phyloP scores from a whole-genome alignment of 2,797 vertebrate genomes.

The Sorex maritimensis region DNA sequence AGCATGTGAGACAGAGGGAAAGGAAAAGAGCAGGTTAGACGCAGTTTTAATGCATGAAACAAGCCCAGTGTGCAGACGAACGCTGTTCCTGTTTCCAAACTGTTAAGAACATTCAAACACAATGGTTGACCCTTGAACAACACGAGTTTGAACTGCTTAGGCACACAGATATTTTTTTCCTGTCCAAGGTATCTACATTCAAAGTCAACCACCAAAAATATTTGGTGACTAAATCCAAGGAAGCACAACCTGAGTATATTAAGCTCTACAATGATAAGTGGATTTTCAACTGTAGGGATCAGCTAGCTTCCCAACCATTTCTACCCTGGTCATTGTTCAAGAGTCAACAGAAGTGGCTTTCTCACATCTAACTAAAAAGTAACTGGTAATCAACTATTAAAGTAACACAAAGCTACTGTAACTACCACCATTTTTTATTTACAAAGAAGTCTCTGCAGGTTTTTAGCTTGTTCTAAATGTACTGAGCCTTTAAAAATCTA shows the following conservation, averaged over 20 bases:
- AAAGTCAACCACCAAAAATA: neutral
- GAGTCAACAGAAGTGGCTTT: neutral
- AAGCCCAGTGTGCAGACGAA: conserved; percentile 79
- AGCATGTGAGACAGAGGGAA: conserved; percentile 90
- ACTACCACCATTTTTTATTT: neutral
- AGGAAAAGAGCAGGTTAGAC: conserved; percentile 90
- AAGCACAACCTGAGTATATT: neutral
- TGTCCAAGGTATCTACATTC: neutral
- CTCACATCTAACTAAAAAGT: neutral
- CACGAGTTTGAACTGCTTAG: neutral
- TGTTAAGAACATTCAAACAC: conserved; percentile 54
- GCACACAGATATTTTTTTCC: neutral
- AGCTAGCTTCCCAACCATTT: neutral
- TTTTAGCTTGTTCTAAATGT: neutral
- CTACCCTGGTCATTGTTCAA: neutral
- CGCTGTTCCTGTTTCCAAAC: conserved; percentile 7
- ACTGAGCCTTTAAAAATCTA: neutral
- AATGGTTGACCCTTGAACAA: neutral
- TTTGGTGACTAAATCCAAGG: neutral
- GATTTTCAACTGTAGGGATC: neutral
- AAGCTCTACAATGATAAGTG: neutral
- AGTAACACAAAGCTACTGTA: neutral
- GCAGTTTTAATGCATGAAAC: conserved; percentile 82
- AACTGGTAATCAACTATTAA: neutral
- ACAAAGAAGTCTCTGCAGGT: neutral